These are phyloP conservation scores for Oceanites oceanicus DNA, from an alignment of 2,113 vertebrate genomes.

Conservation along the genomic window DNA sequence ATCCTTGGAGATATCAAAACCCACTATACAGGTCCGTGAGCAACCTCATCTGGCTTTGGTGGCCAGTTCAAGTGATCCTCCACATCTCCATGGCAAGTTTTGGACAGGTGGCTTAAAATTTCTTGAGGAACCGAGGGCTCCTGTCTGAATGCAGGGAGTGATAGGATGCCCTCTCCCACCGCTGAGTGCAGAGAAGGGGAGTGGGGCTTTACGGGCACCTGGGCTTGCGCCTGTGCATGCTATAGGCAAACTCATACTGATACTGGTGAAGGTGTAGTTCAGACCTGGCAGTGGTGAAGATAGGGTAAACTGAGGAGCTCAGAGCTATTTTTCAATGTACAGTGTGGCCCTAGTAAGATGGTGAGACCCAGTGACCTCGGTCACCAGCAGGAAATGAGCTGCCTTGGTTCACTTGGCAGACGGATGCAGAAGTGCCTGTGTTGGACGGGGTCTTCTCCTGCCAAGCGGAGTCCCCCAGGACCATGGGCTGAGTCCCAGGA, in stretches of 20 bases:
- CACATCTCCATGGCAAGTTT: not conserved
- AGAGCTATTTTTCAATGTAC: not conserved
- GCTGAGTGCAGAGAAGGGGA: not conserved
- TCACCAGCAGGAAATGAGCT: not conserved
- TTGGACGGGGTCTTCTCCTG: not conserved
- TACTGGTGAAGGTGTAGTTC: fast-evolving
- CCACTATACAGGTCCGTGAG: not conserved
- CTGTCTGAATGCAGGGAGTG: not conserved
- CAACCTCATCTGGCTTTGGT: not conserved
- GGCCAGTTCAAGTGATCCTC: not conserved
- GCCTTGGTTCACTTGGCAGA: not conserved
- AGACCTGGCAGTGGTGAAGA: not conserved
- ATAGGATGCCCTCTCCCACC: not conserved
- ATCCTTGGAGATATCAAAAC: not conserved
- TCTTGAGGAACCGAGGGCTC: not conserved
- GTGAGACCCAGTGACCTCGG: not conserved
- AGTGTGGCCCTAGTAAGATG: not conserved
- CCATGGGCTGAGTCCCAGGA: not conserved
- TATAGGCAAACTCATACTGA: not conserved
- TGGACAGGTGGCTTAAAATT: not conserved
- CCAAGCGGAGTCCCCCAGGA: not conserved
- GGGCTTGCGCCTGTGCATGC: too few relatives aligned
- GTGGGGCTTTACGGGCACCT: not conserved
- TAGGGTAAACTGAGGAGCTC: not conserved
- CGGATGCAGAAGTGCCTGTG: not conserved